These are phyloP conservation scores for Eupelmus urozonus DNA, from an alignment of 2,888 invertebrate species.

Conservation along the genomic window DNA sequence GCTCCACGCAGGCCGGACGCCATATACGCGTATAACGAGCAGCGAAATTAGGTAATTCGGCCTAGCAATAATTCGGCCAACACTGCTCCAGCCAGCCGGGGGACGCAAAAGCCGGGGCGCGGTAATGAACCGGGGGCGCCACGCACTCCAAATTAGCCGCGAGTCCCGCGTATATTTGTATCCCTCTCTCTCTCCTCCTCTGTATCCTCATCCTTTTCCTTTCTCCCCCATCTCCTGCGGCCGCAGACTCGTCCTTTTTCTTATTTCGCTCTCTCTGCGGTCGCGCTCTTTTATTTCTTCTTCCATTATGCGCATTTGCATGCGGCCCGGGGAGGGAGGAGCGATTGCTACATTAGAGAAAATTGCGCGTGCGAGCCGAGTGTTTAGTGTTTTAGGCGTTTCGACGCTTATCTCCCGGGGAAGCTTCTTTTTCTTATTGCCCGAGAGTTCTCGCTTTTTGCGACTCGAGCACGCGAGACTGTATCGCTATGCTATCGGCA, in stretches of 20 bases:
- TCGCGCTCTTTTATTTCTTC: slow-evolving; percentile 22
- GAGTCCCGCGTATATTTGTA: slow-evolving; percentile 62
- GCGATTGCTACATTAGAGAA: slow-evolving; percentile 53
- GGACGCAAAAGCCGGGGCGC: too few relatives aligned
- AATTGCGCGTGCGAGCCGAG: slow-evolving; percentile 56
- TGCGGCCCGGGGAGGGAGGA: slow-evolving; percentile 23
- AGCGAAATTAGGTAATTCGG: slow-evolving; percentile 77
- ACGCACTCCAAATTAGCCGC: slow-evolving; percentile 69
- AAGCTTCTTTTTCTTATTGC: slow-evolving; percentile 27
- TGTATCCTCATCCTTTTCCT: neutral
- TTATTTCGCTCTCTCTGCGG: slow-evolving; percentile 51
- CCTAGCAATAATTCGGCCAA: slow-evolving; percentile 76
- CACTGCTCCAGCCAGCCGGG: too few relatives aligned
- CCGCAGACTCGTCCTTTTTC: slow-evolving; percentile 12
- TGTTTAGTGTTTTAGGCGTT: slow-evolving; percentile 54
- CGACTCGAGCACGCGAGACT: slow-evolving; percentile 19
- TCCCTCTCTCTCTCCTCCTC: slow-evolving; percentile 1
- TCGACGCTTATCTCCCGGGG: slow-evolving; percentile 45
- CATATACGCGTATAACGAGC: slow-evolving; percentile 69
- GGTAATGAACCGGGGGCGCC: slow-evolving; percentile 75
- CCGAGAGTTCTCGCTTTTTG: slow-evolving; percentile 20
- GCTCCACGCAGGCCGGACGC: too few relatives aligned
- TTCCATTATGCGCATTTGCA: slow-evolving; percentile 31
- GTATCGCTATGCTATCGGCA: slow-evolving; percentile 50
- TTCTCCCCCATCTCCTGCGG: neutral